Conservation (phyloP, 2,888 invertebrate genomes). For the Tricholauxania praeusta region DNA sequence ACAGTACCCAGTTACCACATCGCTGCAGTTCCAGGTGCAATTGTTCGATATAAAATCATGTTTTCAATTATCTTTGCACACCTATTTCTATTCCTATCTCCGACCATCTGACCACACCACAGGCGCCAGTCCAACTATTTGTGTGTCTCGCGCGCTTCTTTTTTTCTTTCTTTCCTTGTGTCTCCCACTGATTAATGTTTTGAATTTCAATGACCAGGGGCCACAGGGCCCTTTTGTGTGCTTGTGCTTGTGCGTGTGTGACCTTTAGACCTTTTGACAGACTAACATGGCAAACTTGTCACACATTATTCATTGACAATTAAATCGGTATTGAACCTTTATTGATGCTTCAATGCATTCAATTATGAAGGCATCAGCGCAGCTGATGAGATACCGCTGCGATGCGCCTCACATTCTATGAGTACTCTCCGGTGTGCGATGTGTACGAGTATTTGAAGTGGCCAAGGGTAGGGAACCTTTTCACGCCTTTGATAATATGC, state of each 20-base stretch:
- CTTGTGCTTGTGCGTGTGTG: conserved; percentile 3
- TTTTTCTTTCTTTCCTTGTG: background rate
- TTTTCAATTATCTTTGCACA: too few relatives aligned
- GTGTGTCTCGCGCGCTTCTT: conserved; percentile 1
- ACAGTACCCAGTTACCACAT: background rate
- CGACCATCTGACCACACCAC: background rate
- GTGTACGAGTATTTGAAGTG: background rate
- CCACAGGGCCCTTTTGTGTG: background rate
- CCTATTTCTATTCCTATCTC: too few relatives aligned
- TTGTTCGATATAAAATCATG: too few relatives aligned
- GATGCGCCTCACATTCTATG: background rate
- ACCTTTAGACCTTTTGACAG: conserved; percentile 5
- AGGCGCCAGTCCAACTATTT: conserved; percentile 18
- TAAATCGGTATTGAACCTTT: conserved; percentile 21
- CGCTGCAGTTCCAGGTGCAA: background rate
- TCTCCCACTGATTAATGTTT: background rate
- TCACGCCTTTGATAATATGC: conserved; percentile 16
- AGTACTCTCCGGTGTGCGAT: background rate
- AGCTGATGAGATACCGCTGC: background rate
- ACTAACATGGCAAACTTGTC: conserved; percentile 10
- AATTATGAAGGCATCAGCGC: conserved; percentile 20
- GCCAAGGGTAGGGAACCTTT: background rate
- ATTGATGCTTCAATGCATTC: background rate
- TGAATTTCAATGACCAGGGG: background rate
- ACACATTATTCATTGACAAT: conserved; percentile 32